phyloP scores from a whole-genome alignment of 2,797 vertebrate genomes.

The Alexandromys oeconomus region DNA sequence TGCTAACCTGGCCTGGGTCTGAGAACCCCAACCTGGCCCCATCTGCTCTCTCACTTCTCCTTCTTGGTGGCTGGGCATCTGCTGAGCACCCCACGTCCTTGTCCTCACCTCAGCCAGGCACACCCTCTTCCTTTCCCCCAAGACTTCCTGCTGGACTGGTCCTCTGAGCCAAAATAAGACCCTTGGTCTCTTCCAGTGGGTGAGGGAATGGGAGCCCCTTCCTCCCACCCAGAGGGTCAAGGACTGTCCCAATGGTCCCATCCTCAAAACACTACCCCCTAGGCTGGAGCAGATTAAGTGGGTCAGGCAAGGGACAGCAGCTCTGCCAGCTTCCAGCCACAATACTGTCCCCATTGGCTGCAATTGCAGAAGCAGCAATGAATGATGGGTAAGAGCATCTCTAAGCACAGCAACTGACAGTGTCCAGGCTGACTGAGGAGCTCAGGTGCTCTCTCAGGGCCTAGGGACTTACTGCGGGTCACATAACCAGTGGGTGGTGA shows the following conservation, averaged over 20 bases:
- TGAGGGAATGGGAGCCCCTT: background rate
- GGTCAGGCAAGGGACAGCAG: background rate
- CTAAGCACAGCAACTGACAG: background rate
- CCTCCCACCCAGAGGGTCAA: background rate
- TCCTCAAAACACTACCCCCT: fast-evolving
- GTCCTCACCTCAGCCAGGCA: background rate
- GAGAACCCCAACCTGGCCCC: background rate
- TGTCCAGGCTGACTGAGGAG: background rate
- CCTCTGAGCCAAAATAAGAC: background rate
- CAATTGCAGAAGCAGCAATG: background rate
- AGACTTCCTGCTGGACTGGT: background rate
- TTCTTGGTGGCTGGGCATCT: conserved; percentile 67
- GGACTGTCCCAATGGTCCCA: background rate
- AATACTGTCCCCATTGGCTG: background rate
- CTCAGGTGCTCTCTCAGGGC: background rate
- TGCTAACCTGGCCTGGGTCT: background rate
- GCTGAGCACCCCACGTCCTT: conserved; percentile 2
- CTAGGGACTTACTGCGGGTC: background rate
- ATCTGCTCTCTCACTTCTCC: conserved; percentile 72
- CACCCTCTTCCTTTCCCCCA: conserved; percentile 60
- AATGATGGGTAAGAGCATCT: background rate
- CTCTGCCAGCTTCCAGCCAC: too few species aligned
- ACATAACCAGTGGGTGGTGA: fast-evolving
- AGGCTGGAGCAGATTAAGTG: background rate
- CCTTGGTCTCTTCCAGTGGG: background rate